Conservation (phyloP, 1,140 invertebrate species). For the Leptopilina boulardi region DNA sequence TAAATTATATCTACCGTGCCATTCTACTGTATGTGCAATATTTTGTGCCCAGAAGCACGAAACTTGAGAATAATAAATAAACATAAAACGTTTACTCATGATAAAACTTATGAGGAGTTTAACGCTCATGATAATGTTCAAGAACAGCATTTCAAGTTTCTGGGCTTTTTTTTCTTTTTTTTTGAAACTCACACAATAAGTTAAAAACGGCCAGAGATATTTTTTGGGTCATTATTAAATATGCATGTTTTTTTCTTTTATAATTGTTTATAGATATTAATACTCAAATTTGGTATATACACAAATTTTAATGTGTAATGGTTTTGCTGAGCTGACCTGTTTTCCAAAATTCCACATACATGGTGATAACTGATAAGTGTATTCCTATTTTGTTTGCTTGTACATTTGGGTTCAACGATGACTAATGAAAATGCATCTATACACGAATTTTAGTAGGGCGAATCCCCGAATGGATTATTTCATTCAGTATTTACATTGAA, state of each 20-base stretch:
- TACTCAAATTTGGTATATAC: neutral
- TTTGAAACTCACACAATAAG: neutral
- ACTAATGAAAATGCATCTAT: slow-evolving; percentile 25
- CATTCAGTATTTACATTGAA: neutral
- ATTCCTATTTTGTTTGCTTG: neutral
- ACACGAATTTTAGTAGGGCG: neutral
- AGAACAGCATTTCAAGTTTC: neutral
- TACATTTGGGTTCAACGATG: neutral
- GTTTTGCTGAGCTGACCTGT: slow-evolving; percentile 14
- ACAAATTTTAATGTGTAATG: neutral
- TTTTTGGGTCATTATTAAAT: neutral
- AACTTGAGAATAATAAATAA: slow-evolving; percentile 12
- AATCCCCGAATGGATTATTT: neutral
- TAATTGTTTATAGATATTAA: neutral
- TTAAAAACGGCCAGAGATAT: no score
- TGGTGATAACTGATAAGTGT: slow-evolving; percentile 24
- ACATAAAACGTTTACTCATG: slow-evolving; percentile 9
- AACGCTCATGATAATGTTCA: neutral
- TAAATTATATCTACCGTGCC: slow-evolving; percentile 2
- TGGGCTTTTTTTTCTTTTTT: no score
- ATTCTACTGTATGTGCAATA: neutral
- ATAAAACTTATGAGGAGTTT: slow-evolving; percentile 4
- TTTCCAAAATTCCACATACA: neutral
- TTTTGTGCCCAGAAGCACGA: neutral
- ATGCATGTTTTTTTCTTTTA: neutral